Conservation (phyloP, 2,797 vertebrate species). For the Chiloscyllium punctatum region DNA sequence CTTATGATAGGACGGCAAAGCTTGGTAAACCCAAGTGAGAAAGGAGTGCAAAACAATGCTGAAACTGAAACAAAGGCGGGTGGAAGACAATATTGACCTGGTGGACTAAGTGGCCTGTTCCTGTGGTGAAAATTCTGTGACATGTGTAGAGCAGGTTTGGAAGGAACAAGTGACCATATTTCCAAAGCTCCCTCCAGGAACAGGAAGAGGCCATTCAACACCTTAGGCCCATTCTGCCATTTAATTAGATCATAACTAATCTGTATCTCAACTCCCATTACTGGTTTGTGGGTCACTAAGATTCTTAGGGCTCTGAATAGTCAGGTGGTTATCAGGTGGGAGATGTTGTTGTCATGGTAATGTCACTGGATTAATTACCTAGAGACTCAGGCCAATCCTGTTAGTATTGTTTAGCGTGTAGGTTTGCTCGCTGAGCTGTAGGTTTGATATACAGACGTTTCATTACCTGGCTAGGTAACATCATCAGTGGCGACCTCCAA, state of each 20-base stretch:
- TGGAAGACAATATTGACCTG: not conserved
- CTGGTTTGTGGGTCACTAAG: too few relatives aligned
- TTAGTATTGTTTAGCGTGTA: too few relatives aligned
- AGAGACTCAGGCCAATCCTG: too few relatives aligned
- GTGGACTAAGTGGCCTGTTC: not conserved
- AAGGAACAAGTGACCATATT: not conserved
- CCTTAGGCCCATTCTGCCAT: not conserved
- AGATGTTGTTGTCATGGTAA: too few relatives aligned
- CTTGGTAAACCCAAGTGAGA: not conserved
- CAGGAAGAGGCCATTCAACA: not conserved
- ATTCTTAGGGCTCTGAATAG: too few relatives aligned
- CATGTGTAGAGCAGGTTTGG: not conserved
- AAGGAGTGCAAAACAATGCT: not conserved
- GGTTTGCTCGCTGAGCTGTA: too few relatives aligned
- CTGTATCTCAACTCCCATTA: not conserved
- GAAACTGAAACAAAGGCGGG: not conserved
- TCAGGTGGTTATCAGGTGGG: too few relatives aligned
- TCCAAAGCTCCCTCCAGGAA: not conserved
- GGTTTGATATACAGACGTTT: too few relatives aligned
- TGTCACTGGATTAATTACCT: too few relatives aligned
- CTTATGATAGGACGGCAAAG: not conserved
- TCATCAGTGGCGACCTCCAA: too few relatives aligned
- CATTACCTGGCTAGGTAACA: too few relatives aligned
- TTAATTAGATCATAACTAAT: not conserved
- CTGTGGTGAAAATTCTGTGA: not conserved